Percentiles rank a stretch among this genome's conserved stretches.
These are phyloP conservation scores for Epinephelus coioides DNA, from an alignment of 2,797 vertebrate genomes.

Conservation along the genomic window DNA sequence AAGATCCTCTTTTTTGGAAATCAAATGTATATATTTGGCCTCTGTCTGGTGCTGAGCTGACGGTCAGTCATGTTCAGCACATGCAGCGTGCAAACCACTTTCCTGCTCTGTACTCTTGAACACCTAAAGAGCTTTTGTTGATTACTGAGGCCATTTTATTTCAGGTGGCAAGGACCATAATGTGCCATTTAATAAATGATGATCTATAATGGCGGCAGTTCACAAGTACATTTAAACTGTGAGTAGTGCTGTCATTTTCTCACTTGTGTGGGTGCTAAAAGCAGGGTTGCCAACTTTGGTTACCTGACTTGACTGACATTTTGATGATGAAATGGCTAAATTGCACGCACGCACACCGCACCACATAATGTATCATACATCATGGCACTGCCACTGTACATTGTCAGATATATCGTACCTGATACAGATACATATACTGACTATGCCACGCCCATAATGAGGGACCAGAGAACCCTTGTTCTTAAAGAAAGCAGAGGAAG, in stretches of 20 bases:
- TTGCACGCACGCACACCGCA: too few species aligned
- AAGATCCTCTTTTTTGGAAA: slow-evolving; percentile 11
- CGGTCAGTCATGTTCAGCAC: slow-evolving; percentile 24
- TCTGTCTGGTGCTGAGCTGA: slow-evolving; percentile 10
- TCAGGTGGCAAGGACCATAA: slow-evolving; percentile 23
- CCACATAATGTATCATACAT: too few species aligned
- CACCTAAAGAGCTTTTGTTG: slow-evolving; percentile 15
- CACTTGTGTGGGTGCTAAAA: slow-evolving; percentile 52
- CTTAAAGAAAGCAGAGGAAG: too few species aligned
- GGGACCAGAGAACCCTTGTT: too few species aligned
- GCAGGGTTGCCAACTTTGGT: background rate
- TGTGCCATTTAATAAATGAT: slow-evolving; percentile 60
- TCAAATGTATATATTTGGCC: slow-evolving; percentile 16
- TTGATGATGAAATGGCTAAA: too few species aligned
- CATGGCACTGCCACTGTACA: too few species aligned
- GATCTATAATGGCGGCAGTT: slow-evolving; percentile 51
- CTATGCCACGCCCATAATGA: too few species aligned
- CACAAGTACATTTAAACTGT: slow-evolving; percentile 50
- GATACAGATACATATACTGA: too few species aligned
- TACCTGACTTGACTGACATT: too few species aligned
- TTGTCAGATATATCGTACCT: too few species aligned
- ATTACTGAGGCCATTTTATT: slow-evolving; percentile 34
- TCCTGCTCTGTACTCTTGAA: slow-evolving; percentile 15
- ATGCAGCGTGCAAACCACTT: slow-evolving; percentile 1
- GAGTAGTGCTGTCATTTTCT: slow-evolving; percentile 51